Conservation (phyloP, 2,797 vertebrate species). For the Valencia hispanica region DNA sequence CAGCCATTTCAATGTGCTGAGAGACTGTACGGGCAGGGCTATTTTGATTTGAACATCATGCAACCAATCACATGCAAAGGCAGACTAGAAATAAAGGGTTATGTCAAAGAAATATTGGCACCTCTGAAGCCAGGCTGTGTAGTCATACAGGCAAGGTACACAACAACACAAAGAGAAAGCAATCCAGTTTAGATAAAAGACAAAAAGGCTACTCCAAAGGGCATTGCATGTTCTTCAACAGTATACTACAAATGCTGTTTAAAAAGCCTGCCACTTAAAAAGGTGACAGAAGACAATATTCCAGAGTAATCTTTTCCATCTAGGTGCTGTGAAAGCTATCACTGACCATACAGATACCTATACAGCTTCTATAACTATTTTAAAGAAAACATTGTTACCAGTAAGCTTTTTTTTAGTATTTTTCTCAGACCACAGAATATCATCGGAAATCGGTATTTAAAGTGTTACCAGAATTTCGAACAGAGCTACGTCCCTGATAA, state of each 20-base stretch:
- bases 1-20: too few species aligned
- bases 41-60: too few species aligned
- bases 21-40: too few species aligned
- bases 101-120: too few species aligned
- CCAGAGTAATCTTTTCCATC: too few species aligned
- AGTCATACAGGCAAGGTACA: too few species aligned
- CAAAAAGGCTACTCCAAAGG: too few species aligned
- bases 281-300: background rate
- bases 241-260: background rate
- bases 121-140: too few species aligned
- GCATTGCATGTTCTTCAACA: background rate
- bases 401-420: background rate
- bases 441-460: background rate
- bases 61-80: too few species aligned
- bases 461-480: conserved; percentile 23
- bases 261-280: background rate
- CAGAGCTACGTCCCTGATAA: conserved; percentile 59
- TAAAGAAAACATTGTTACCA: background rate
- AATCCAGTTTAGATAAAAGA: too few species aligned
- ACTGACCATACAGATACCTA: background rate
- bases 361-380: background rate
- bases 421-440: conserved; percentile 6
- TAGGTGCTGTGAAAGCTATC: background rate
- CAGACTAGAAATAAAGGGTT: too few species aligned
- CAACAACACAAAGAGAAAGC: too few species aligned